Base-by-base conservation (phyloP, 1,140 invertebrate genomes). In the Drosophila saltans region DNA sequence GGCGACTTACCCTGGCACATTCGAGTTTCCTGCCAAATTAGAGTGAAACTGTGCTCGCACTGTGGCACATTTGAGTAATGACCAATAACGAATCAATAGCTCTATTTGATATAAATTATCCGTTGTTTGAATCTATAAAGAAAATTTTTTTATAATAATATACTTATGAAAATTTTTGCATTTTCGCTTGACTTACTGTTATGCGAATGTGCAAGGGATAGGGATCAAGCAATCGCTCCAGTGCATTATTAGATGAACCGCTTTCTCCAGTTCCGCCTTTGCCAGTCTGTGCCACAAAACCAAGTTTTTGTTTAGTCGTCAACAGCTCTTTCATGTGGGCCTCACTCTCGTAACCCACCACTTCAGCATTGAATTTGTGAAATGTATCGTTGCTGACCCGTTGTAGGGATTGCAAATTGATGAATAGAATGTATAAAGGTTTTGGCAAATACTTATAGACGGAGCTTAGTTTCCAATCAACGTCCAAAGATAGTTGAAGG, bases 371-470 rank as follows among this genome's bases (percentile, higher is more conserved):
- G 69, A 90, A 91, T 62, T 93, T 59, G 4, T 40, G 21, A 1
- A 1, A 78, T n/a, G 86, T 94, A 94, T 95, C 95, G 91, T 95
- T 95, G 40, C 95, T 96, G 91, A 97, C 95, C 86, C 95, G 95
- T 92, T 97, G 98, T n/a, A 97, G 96, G 91, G 84, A 72, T 60
- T 94, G 94, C 36, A 95, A 93, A 93, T 98, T 97, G 66, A 97
- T 95, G 93, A 97, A 98, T 2, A 98, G 93, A 69, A 98, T 94
- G 93, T 98, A 99, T 0, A 99, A 93, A 4, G 97, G 95, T 63
- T 95, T 93, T 5, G 97, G 96, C 5, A 99, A 93, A 71, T 97
- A 94, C 43, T 94, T 93, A 10, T 97, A 97, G 61, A 95, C 93
- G 79, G 95, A 94, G 82, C 97, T 95, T 78, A 97, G 95, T 77